phyloP scores from a whole-genome alignment of 2,113 vertebrate genomes.

The Passer domesticus region DNA sequence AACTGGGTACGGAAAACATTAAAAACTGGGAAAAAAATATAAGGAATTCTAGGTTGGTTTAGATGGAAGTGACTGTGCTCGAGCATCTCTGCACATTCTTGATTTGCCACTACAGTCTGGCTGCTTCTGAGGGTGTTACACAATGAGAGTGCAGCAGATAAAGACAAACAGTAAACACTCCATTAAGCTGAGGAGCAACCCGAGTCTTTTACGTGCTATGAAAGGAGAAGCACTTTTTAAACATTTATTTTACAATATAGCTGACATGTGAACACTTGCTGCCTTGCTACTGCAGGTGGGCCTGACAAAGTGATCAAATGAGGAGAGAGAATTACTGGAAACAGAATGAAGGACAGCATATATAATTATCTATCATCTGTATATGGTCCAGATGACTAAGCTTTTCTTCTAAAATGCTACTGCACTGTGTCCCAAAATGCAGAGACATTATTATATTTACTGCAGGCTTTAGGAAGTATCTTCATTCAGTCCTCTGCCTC shows the following conservation, averaged over 20 bases:
- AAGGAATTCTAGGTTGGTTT: background rate
- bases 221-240: background rate
- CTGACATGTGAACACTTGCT: background rate
- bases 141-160: background rate
- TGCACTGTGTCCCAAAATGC: background rate
- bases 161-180: background rate
- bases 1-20: background rate
- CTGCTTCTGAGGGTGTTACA: background rate
- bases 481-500: background rate
- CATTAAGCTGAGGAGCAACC: background rate
- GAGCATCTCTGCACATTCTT: background rate
- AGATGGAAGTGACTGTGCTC: background rate
- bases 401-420: background rate
- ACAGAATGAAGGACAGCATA: background rate
- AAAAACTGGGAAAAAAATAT: background rate
- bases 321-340: background rate
- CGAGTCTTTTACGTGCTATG: accelerated
- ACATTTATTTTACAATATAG: accelerated
- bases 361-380: background rate
- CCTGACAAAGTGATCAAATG: background rate
- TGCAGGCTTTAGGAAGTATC: background rate
- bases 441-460: background rate
- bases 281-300: background rate
- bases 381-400: background rate
- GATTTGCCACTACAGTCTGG: background rate